phyloP scores from a whole-genome alignment of 2,888 invertebrate species.

The Sicus ferrugineus region DNA sequence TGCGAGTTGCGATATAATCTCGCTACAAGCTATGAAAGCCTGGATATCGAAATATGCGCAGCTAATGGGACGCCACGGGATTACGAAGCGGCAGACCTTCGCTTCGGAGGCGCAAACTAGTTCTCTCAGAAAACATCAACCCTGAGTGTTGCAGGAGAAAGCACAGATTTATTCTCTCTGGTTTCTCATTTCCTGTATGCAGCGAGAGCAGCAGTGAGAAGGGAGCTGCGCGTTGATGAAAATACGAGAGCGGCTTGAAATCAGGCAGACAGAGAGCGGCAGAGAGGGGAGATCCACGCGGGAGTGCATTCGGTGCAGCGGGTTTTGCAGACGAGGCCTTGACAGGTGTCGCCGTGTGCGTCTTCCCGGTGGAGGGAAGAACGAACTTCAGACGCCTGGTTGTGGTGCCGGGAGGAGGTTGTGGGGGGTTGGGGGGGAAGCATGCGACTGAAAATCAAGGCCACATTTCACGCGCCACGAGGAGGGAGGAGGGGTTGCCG shows the following conservation, averaged over 20 bases:
- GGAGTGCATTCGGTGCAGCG: neutral
- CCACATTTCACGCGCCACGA: conserved; percentile 1
- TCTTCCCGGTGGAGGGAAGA: neutral
- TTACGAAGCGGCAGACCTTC: too few species aligned
- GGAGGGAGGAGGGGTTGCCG: neutral
- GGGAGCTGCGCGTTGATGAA: neutral
- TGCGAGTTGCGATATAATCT: too few species aligned
- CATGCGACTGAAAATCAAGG: conserved; percentile 18
- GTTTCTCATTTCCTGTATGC: too few species aligned
- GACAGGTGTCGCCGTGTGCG: conserved; percentile 34
- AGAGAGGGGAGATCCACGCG: neutral
- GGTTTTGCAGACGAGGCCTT: conserved; percentile 5
- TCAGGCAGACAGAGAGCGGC: neutral
- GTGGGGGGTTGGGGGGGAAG: neutral
- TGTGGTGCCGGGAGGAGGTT: neutral
- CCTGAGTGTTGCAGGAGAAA: neutral
- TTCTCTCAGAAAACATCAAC: too few species aligned
- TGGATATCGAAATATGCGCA: too few species aligned
- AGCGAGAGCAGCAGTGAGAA: neutral
- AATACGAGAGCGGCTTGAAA: too few species aligned
- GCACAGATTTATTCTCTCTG: too few species aligned
- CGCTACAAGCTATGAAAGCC: too few species aligned
- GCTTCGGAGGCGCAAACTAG: too few species aligned
- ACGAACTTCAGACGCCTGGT: neutral
- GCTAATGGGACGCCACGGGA: too few species aligned